These are phyloP conservation scores for Tapera naevia DNA, from an alignment of 2,797 vertebrate genomes.

Conservation along the genomic window DNA sequence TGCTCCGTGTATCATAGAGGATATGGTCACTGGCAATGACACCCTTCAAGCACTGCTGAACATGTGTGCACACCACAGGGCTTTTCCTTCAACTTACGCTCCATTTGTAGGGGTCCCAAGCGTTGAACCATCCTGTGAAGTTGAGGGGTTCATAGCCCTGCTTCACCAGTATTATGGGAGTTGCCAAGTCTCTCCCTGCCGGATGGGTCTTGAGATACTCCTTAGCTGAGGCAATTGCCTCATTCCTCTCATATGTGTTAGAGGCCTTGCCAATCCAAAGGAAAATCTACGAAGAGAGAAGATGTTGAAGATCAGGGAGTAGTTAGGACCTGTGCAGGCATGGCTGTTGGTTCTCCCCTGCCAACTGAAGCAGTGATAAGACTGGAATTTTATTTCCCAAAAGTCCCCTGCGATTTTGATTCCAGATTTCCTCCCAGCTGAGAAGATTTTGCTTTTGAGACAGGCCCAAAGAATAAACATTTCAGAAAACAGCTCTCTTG, in stretches of 20 bases:
- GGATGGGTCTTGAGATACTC: slow-evolving; percentile 89
- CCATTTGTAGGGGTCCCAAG: slow-evolving; percentile 93
- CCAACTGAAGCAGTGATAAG: background rate
- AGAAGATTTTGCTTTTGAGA: background rate
- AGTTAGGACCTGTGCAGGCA: background rate
- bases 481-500: background rate
- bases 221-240: slow-evolving; percentile 75
- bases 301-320: background rate
- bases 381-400: background rate
- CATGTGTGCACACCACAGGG: accelerated
- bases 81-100: slow-evolving; percentile 80
- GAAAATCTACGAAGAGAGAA: slow-evolving; percentile 80
- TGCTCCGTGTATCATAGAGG: accelerated
- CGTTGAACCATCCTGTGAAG: slow-evolving; percentile 92
- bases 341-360: background rate
- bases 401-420: background rate
- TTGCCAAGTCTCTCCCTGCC: slow-evolving; percentile 82
- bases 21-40: background rate
- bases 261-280: slow-evolving; percentile 87
- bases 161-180: slow-evolving; percentile 83
- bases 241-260: slow-evolving; percentile 83
- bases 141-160: slow-evolving; percentile 88
- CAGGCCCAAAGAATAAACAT: background rate
- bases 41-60: background rate
- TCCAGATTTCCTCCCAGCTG: background rate